These are phyloP conservation scores for Melanotus villosus DNA, from an alignment of 2,888 invertebrate genomes.

Conservation along the genomic window DNA sequence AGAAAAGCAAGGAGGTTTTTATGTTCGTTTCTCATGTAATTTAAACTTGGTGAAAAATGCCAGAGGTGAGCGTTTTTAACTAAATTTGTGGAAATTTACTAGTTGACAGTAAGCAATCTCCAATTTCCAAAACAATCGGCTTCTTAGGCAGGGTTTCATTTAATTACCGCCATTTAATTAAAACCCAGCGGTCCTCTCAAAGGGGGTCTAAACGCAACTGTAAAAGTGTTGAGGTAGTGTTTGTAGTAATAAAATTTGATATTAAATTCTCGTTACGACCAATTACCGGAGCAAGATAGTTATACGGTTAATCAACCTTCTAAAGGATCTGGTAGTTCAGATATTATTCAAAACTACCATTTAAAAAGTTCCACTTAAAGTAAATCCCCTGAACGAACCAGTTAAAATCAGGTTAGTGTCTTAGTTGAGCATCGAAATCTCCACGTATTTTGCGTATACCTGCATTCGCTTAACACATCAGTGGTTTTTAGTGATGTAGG, in stretches of 20 bases:
- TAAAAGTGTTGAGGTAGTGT: slow-evolving; percentile 1
- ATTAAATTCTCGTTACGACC: slow-evolving; percentile 3
- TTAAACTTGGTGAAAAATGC: no score
- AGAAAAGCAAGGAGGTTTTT: no score
- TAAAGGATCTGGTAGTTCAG: no score
- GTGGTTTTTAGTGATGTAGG: slow-evolving; percentile 3
- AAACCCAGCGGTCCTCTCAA: neutral
- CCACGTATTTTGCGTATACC: slow-evolving; percentile 1
- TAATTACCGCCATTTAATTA: neutral
- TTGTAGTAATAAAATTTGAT: neutral
- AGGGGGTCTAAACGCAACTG: neutral
- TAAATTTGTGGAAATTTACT: no score
- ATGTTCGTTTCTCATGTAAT: no score
- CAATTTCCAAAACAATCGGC: no score
- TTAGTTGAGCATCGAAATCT: slow-evolving; percentile 14
- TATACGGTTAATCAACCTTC: neutral
- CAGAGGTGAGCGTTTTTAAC: no score
- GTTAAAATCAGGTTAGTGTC: neutral
- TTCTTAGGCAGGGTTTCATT: no score
- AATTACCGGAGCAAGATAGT: neutral
- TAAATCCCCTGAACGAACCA: no score
- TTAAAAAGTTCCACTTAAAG: no score
- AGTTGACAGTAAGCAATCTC: no score
- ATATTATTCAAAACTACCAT: no score
- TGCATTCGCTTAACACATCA: slow-evolving; percentile 1